phyloP scores from a whole-genome alignment of 1,140 invertebrate species.

The Lithobius niger region DNA sequence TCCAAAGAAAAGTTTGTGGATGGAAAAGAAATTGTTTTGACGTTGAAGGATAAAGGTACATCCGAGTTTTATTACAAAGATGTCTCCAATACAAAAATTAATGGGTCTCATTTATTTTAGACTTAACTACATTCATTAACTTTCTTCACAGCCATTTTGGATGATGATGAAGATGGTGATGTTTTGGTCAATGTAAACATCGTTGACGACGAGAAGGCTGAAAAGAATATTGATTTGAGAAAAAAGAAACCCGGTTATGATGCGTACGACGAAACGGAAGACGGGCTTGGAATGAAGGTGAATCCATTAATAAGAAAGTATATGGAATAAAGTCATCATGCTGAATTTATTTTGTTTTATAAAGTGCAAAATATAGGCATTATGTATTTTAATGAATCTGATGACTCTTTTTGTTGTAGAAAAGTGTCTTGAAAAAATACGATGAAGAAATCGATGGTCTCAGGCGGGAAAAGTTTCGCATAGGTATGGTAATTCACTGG shows the following conservation, averaged over 20 bases:
- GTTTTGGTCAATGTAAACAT: slow-evolving; percentile 93
- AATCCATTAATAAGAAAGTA: too few relatives aligned
- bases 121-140: background rate
- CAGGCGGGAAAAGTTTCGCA: too few relatives aligned
- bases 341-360: too few relatives aligned
- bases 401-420: too few relatives aligned
- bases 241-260: slow-evolving; percentile 67
- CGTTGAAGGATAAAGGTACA: slow-evolving; percentile 74
- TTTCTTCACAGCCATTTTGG: slow-evolving; percentile 49
- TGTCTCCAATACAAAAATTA: background rate
- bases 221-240: slow-evolving; percentile 72
- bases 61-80: slow-evolving; percentile 2
- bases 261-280: slow-evolving; percentile 75
- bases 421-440: too few relatives aligned
- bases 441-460: too few relatives aligned
- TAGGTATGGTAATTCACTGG: too few relatives aligned
- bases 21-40: slow-evolving; percentile 74
- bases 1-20: slow-evolving; percentile 56
- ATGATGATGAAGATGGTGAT: slow-evolving; percentile 62
- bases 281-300: too few relatives aligned
- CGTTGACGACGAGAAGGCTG: slow-evolving; percentile 79
- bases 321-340: too few relatives aligned
- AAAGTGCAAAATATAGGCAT: too few relatives aligned
- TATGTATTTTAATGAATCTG: too few relatives aligned
- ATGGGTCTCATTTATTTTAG: background rate